Conservation (phyloP, 1,140 invertebrate species). For the Drosophila nasuta region DNA sequence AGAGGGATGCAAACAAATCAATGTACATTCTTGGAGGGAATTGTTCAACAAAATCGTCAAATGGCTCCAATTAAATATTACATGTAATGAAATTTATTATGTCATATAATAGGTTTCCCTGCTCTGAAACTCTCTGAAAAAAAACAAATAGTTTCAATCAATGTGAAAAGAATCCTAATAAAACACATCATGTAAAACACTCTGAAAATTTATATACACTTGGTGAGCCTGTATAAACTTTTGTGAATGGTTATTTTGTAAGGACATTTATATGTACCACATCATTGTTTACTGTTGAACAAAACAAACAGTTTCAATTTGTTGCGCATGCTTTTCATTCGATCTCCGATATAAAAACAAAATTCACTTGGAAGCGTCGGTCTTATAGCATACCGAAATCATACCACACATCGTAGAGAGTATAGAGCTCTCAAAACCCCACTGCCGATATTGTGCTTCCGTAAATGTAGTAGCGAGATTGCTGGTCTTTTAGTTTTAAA, state of each 20-base stretch:
- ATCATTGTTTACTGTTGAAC: slow-evolving; percentile 26
- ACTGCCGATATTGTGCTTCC: slow-evolving; percentile 35
- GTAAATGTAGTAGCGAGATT: slow-evolving; percentile 18
- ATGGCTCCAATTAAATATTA: slow-evolving; percentile 79
- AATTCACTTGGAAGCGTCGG: slow-evolving; percentile 19
- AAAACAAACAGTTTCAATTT: slow-evolving; percentile 13
- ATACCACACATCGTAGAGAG: slow-evolving; percentile 14
- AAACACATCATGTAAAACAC: slow-evolving; percentile 45
- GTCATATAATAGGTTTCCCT: slow-evolving; percentile 53
- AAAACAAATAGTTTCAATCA: slow-evolving; percentile 42
- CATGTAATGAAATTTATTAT: slow-evolving; percentile 48
- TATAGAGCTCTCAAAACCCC: slow-evolving; percentile 11
- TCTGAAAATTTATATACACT: slow-evolving; percentile 24
- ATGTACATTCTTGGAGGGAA: slow-evolving; percentile 78
- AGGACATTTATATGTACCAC: slow-evolving; percentile 21
- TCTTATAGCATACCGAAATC: slow-evolving; percentile 18
- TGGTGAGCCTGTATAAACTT: slow-evolving; percentile 27
- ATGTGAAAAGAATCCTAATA: slow-evolving; percentile 41
- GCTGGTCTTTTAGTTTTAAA: slow-evolving; percentile 22
- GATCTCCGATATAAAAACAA: slow-evolving; percentile 5
- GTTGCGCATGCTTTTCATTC: slow-evolving; percentile 11
- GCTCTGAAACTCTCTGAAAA: slow-evolving; percentile 50
- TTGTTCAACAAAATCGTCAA: slow-evolving; percentile 77
- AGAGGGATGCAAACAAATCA: slow-evolving; percentile 80
- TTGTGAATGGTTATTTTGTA: slow-evolving; percentile 24